phyloP scores from a whole-genome alignment of 1,140 invertebrate genomes.

The Lethrus apterus region DNA sequence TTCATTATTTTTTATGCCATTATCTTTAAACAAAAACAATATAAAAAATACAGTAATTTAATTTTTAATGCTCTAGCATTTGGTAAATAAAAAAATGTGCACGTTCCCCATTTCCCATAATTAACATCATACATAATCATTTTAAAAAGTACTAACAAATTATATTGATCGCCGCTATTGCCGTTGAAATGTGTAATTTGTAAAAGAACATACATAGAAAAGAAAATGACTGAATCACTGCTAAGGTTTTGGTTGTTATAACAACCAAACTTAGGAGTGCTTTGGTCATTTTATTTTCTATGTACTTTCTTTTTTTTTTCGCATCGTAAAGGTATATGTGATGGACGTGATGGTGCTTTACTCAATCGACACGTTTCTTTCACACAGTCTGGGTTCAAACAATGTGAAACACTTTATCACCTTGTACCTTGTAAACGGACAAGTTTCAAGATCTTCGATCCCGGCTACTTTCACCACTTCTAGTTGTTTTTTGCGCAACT shows the following conservation, averaged over 20 bases:
- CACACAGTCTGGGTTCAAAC: constrained; percentile 56
- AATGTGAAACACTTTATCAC: constrained; percentile 57
- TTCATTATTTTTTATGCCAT: too few species aligned
- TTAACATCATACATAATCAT: too few species aligned
- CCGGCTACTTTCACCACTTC: constrained; percentile 53
- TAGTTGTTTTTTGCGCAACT: constrained; percentile 48
- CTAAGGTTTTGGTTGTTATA: too few species aligned
- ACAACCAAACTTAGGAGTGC: constrained; percentile 55
- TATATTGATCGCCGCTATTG: constrained; percentile 33
- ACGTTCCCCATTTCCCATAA: too few species aligned
- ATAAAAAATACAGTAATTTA: too few species aligned
- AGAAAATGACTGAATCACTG: constrained; percentile 1
- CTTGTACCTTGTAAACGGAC: constrained; percentile 54
- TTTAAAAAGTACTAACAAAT: constrained; percentile 25
- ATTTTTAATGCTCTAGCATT: too few species aligned
- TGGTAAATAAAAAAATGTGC: too few species aligned
- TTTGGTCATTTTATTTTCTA: constrained; percentile 61
- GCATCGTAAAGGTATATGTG: constrained; percentile 58
- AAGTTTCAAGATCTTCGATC: constrained; percentile 53
- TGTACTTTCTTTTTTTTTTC: constrained; percentile 52
- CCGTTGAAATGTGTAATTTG: constrained; percentile 56
- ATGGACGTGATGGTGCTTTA: constrained; percentile 51
- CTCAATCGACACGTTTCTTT: constrained; percentile 59
- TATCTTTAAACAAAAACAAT: too few species aligned
- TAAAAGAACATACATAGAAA: constrained; percentile 49